These are phyloP conservation scores for Vicugna pacos DNA, from an alignment of 2,113 vertebrate species.

Conservation along the genomic window DNA sequence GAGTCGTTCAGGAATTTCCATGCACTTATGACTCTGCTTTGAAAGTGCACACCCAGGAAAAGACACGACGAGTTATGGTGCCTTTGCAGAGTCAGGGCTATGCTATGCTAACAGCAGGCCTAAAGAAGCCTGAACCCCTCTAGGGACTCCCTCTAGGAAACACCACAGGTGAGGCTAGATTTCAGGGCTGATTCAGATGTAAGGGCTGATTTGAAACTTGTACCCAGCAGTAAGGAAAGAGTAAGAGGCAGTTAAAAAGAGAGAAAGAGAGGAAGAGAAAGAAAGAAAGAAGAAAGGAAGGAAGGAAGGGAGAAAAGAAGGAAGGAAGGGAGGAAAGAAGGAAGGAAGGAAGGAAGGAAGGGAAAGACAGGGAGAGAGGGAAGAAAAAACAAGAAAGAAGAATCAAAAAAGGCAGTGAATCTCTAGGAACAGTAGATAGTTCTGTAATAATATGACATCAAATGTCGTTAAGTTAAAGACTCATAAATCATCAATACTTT, in stretches of 20 bases:
- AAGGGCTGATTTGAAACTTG: neutral
- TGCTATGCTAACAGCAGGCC: neutral
- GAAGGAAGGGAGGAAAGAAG: too few relatives aligned
- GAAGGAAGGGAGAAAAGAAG: neutral
- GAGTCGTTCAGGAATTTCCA: constrained; percentile 70
- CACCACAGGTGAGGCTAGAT: neutral
- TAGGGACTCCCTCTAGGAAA: constrained; percentile 54
- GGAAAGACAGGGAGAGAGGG: fast-evolving
- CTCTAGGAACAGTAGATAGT: neutral
- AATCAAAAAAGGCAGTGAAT: neutral
- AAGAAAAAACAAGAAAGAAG: neutral
- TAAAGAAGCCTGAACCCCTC: neutral
- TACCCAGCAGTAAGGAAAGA: neutral
- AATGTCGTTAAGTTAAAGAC: neutral
- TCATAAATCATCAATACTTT: neutral
- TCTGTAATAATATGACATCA: neutral
- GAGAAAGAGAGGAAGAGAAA: fast-evolving
- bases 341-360: fast-evolving
- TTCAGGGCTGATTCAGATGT: neutral
- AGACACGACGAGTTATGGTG: constrained; percentile 40
- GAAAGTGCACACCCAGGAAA: constrained; percentile 75
- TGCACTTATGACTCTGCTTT: constrained; percentile 58
- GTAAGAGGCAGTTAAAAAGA: neutral
- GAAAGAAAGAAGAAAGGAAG: fast-evolving
- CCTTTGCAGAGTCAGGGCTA: neutral